These are phyloP conservation scores for Bombus picipes DNA, from an alignment of 1,140 invertebrate genomes.

Conservation along the genomic window DNA sequence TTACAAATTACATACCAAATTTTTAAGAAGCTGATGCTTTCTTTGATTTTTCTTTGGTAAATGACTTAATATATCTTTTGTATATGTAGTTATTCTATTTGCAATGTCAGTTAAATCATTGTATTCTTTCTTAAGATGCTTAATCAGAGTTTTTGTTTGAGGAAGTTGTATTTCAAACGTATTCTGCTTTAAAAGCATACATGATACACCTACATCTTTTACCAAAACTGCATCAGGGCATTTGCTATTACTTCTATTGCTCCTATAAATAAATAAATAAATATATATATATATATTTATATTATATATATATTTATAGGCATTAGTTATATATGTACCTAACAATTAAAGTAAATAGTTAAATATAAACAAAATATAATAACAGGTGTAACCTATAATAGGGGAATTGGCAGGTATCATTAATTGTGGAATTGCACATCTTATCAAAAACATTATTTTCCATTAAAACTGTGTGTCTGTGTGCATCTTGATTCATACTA, in stretches of 20 bases:
- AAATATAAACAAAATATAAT: not conserved
- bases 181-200: slow-evolving; percentile 42
- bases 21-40: slow-evolving; percentile 25
- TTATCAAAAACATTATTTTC: slow-evolving; percentile 24
- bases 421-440: slow-evolving; percentile 19
- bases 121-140: slow-evolving; percentile 60
- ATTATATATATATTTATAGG: too few relatives aligned
- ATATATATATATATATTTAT: too few relatives aligned
- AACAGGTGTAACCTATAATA: slow-evolving; percentile 61
- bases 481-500: not conserved
- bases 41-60: slow-evolving; percentile 40
- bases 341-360: not conserved
- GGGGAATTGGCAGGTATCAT: slow-evolving; percentile 55
- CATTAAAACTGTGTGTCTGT: slow-evolving; percentile 11
- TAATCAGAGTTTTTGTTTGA: slow-evolving; percentile 34
- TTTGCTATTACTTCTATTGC: slow-evolving; percentile 15
- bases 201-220: slow-evolving; percentile 65
- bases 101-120: slow-evolving; percentile 62
- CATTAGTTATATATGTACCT: not conserved
- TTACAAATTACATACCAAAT: slow-evolving; percentile 39
- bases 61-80: slow-evolving; percentile 59
- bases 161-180: not conserved
- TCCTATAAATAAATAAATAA: slow-evolving; percentile 17
- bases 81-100: slow-evolving; percentile 61
- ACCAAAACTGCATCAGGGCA: slow-evolving; percentile 59